Conservation (phyloP, 2,888 invertebrate genomes). For the Drosophila fulvimacula region DNA sequence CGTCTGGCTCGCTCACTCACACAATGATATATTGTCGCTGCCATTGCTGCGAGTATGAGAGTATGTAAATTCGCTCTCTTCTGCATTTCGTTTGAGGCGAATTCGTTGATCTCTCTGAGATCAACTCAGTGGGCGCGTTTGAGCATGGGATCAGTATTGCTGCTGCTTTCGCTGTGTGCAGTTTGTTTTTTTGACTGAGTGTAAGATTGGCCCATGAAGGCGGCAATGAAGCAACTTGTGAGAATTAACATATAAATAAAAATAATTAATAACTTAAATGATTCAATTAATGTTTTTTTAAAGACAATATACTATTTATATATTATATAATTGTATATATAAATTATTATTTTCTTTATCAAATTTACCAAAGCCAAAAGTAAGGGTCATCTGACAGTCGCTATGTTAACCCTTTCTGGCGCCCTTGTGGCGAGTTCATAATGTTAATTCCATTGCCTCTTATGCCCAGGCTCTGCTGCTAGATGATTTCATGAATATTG, state of each 20-base stretch:
- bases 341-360: too few relatives aligned
- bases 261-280: background rate
- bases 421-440: background rate
- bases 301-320: background rate
- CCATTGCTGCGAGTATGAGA: background rate
- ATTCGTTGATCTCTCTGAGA: background rate
- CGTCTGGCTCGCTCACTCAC: background rate
- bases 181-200: background rate
- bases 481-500: conserved; percentile 43
- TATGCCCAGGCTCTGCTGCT: conserved; percentile 1
- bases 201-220: too few relatives aligned
- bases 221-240: too few relatives aligned
- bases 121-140: background rate
- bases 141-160: background rate
- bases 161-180: background rate
- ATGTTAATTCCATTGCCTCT: conserved; percentile 9
- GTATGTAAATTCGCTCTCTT: background rate
- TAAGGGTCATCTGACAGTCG: background rate
- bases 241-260: background rate
- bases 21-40: background rate
- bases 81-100: background rate
- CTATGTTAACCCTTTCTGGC: background rate
- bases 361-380: background rate
- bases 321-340: too few relatives aligned
- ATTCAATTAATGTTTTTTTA: background rate